Conservation (phyloP, 2,113 vertebrate species). For the Ia io region DNA sequence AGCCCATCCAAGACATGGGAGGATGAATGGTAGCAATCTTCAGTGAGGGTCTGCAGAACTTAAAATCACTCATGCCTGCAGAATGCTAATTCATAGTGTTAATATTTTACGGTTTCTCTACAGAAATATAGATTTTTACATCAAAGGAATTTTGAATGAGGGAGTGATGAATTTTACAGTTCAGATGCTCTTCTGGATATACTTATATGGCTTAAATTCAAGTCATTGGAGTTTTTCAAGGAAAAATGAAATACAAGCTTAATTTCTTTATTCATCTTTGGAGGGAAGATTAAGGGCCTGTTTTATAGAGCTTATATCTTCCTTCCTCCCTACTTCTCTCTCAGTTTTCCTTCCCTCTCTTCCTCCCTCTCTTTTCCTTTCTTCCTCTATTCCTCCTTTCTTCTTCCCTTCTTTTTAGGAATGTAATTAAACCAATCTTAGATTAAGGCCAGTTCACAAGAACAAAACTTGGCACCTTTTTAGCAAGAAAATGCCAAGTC, state of each 20-base stretch:
- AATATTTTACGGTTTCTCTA: conserved; percentile 41
- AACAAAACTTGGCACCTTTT: not conserved
- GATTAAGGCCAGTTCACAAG: not conserved
- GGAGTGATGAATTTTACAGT: conserved; percentile 57
- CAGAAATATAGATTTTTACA: conserved; percentile 55
- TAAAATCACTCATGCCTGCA: not conserved
- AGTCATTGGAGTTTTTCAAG: conserved; percentile 44
- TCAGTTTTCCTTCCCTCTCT: not conserved
- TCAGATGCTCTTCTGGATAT: conserved; percentile 35
- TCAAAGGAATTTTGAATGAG: conserved; percentile 60
- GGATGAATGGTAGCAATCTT: not conserved
- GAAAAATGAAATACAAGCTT: conserved; percentile 39
- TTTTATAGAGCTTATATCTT: not conserved
- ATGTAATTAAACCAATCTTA: conserved; percentile 39
- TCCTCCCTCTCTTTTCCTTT: not conserved
- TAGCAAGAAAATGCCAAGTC: not conserved
- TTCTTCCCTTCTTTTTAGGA: not conserved
- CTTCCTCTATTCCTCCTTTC: not conserved
- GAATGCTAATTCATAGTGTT: conserved; percentile 46
- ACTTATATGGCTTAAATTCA: conserved; percentile 15
- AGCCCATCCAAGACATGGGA: not conserved
- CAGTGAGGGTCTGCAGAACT: not conserved
- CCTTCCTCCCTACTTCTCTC: not conserved
- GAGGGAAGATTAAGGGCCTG: conserved; percentile 33
- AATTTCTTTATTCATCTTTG: conserved; percentile 54